Evolutionary conservation across 2,113 vertebrate species (phyloP).

Genomic region (Oryzias woworae): DNA sequence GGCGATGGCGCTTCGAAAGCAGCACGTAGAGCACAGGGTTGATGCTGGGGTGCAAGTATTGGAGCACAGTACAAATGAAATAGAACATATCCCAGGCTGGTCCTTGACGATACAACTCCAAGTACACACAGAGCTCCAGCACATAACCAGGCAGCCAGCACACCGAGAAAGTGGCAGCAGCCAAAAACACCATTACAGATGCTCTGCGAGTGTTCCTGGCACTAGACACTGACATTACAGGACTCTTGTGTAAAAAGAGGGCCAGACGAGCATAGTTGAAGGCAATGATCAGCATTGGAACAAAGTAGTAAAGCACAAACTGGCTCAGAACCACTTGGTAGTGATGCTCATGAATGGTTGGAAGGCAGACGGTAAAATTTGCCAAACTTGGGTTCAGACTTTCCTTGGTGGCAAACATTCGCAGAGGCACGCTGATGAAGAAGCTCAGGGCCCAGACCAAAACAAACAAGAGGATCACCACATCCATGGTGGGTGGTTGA

Average conservation of each 20-base stretch:
- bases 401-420: constrained; percentile 70
- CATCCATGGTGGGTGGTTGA: constrained; percentile 65
- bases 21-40: constrained; percentile 73
- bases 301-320: constrained; percentile 76
- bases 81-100: constrained; percentile 71
- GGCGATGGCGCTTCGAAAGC: constrained; percentile 68
- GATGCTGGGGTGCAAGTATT: constrained; percentile 73
- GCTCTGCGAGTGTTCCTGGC: constrained; percentile 72
- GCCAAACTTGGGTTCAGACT: constrained; percentile 45
- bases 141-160: constrained; percentile 79
- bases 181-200: constrained; percentile 78
- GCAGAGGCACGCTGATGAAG: constrained; percentile 70
- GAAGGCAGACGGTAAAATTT: constrained; percentile 70
- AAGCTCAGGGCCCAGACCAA: constrained; percentile 75
- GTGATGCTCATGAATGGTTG: constrained; percentile 72
- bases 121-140: constrained; percentile 74
- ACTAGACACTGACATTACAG: constrained; percentile 71
- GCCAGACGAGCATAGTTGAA: constrained; percentile 74
- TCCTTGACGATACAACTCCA: constrained; percentile 68
- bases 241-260: constrained; percentile 75
- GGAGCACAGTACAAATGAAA: constrained; percentile 70
- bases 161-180: constrained; percentile 71
- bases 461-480: constrained; percentile 68
- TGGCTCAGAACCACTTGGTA: constrained; percentile 74
- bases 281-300: constrained; percentile 74